Conservation (phyloP, 2,888 invertebrate genomes). For the Hemistola chrysoprasaria region DNA sequence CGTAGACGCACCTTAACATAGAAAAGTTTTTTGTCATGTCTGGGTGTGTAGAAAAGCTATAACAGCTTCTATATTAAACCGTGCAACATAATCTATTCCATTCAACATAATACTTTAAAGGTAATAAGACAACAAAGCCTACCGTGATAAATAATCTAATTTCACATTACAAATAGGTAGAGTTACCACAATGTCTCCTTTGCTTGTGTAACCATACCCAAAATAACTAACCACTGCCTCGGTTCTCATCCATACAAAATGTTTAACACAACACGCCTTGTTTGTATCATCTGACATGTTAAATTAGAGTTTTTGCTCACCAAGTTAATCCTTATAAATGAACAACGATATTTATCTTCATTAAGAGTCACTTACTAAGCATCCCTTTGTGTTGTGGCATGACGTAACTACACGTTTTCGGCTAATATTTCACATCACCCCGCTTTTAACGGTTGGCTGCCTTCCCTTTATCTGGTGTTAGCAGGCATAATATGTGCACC, state of each 20-base stretch:
- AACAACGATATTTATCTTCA: constrained; percentile 79
- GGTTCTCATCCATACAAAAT: constrained; percentile 11
- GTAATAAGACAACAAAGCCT: too few relatives aligned
- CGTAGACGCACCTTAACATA: too few relatives aligned
- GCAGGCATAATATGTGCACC: constrained; percentile 74
- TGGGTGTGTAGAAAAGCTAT: too few relatives aligned
- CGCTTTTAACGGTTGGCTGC: constrained; percentile 68
- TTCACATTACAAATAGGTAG: too few relatives aligned
- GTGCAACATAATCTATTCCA: too few relatives aligned
- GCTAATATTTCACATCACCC: constrained; percentile 77
- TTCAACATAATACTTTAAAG: too few relatives aligned
- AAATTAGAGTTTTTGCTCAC: constrained; percentile 64
- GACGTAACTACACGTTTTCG: constrained; percentile 72
- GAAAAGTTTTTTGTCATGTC: too few relatives aligned
- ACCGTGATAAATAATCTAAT: too few relatives aligned
- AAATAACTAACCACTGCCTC: constrained; percentile 3
- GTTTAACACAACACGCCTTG: constrained; percentile 34
- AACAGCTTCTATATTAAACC: too few relatives aligned
- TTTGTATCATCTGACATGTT: constrained; percentile 47
- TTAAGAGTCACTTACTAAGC: constrained; percentile 75
- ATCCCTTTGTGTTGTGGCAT: constrained; percentile 75
- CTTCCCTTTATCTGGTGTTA: constrained; percentile 73
- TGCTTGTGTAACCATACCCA: not conserved
- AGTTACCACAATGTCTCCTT: too few relatives aligned
- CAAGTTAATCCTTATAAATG: constrained; percentile 75